Base-by-base conservation (phyloP, 2,797 vertebrate species). In the Xyrichtys novacula region DNA sequence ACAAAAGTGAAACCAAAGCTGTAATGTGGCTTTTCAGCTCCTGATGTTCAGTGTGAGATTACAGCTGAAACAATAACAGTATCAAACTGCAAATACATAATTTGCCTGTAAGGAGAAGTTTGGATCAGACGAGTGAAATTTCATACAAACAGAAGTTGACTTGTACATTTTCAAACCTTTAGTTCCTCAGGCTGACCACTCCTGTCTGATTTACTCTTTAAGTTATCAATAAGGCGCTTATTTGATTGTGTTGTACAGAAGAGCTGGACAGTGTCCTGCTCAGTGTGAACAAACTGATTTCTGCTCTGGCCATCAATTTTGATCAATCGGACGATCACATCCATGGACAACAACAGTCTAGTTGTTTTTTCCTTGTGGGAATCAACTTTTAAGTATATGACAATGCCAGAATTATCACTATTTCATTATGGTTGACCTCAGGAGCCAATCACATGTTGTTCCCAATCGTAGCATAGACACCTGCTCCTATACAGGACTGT, bases 71-170 rank as follows among this genome's bases (percentile, higher is more conserved):
- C 29, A 38, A 3, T 25, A 42, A 36, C 12, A 7, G 17, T 43
- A 12, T 46, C 6, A 74, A 31, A 16, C 22, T 49, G 11, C 40
- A 14, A 26, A 17, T 34, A 5, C 19, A 22, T 1, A 11, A 16
- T 22, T 42, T 36, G 2, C n/a, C 15, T 29, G 4, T 39, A 46
- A 44, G 42, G 5, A 15, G 25, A 59, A 4, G 22, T 54, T 58
- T 55, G 19, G 7, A 1, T 58, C 10, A 28, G 15, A 20, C 10
- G 26, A 49, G 29, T 74, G 56, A 15, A n/a, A 43, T 58, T 47
- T 67, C 36, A 52, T 19, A 54, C 12, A 55, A 16, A 22, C 11
- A 38, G 54, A 32, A 11, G 44, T 54, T 73, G n/a, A 31, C 9
- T 53, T 17, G 9, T 42, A 47, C 62, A 32, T 34, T 19, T 62